A percentile compares a stretch with the other conserved stretches of the same genome.
phyloP scores from a whole-genome alignment of 2,797 vertebrate species.

The Enteromius mattozi region DNA sequence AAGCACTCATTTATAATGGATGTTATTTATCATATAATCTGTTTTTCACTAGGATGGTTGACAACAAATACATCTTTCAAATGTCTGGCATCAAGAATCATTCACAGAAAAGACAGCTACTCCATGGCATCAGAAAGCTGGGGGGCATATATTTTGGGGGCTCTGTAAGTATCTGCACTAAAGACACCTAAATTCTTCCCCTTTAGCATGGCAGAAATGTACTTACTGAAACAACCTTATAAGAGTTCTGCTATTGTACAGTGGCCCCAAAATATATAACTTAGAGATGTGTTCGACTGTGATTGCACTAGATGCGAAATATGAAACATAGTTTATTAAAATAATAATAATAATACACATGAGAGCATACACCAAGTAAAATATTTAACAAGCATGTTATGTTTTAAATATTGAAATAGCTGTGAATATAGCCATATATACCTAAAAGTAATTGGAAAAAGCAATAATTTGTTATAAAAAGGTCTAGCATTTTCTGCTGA shows the following conservation, averaged over 20 bases:
- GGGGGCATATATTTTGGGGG: conserved; percentile 77
- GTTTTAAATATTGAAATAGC: neutral
- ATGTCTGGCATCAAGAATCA: conserved; percentile 74
- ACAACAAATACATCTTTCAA: conserved; percentile 65
- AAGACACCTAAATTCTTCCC: neutral
- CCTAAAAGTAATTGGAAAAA: neutral
- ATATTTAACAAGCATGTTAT: neutral
- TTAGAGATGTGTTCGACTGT: neutral
- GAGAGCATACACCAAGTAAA: neutral
- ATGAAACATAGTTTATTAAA: neutral
- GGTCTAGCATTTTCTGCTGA: neutral
- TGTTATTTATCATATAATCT: neutral
- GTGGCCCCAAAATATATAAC: neutral
- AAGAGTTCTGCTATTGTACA: neutral
- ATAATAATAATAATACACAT: neutral
- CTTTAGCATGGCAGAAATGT: neutral
- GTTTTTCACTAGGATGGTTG: conserved; percentile 67
- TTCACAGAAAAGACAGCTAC: conserved; percentile 69
- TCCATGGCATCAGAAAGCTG: conserved; percentile 73
- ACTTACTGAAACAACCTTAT: neutral
- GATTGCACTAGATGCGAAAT: neutral
- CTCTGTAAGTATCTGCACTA: conserved; percentile 71
- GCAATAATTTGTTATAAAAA: too few species aligned
- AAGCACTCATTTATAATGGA: neutral
- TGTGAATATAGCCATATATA: neutral